Percentiles rank a stretch among this genome's conserved stretches.
These are phyloP conservation scores for Mustela nigripes DNA, from an alignment of 2,113 vertebrate genomes.

Conservation along the genomic window DNA sequence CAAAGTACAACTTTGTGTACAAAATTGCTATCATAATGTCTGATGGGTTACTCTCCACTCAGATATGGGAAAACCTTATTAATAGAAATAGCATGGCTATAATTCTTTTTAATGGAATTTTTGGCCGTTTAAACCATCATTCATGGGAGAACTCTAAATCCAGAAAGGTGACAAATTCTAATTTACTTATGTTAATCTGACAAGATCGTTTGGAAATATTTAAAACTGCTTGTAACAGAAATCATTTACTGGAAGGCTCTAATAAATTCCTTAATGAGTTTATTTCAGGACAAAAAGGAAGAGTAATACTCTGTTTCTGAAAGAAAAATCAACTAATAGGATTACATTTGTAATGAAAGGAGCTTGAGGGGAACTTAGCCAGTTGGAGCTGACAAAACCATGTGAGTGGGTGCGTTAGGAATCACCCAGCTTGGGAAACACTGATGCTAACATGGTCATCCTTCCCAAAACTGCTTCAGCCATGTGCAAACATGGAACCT, in stretches of 20 bases:
- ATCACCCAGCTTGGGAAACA: background rate
- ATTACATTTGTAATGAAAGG: slow-evolving; percentile 26
- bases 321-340: background rate
- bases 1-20: background rate
- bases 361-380: background rate
- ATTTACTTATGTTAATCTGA: slow-evolving; percentile 7
- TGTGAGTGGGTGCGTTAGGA: background rate
- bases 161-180: slow-evolving; percentile 35
- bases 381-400: background rate
- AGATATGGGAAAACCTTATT: background rate
- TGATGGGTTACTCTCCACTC: background rate
- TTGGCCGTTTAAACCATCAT: slow-evolving; percentile 10
- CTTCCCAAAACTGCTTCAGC: background rate
- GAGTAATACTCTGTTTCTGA: slow-evolving; percentile 1
- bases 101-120: slow-evolving; percentile 46
- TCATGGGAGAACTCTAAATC: slow-evolving; percentile 28
- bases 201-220: slow-evolving; percentile 56
- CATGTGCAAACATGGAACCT: background rate
- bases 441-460: rapidly evolving
- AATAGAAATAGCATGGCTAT: background rate
- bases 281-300: slow-evolving; percentile 63
- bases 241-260: slow-evolving; percentile 23
- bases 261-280: slow-evolving; percentile 47
- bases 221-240: slow-evolving; percentile 56
- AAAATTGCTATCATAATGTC: background rate